phyloP scores from a whole-genome alignment of 2,888 invertebrate genomes.

The Rhopalosiphum nymphaeae region DNA sequence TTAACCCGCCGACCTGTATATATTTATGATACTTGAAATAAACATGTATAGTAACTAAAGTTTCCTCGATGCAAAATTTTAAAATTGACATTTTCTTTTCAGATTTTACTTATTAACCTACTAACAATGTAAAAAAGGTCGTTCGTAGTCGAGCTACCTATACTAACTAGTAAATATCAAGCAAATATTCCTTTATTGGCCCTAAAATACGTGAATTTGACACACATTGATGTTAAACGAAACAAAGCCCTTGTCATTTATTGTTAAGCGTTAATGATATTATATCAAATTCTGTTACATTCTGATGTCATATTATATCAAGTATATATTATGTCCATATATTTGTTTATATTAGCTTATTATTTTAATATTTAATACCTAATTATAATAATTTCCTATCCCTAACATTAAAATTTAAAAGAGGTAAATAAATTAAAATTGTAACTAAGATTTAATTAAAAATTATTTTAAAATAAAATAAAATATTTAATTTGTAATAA shows the following conservation, averaged over 20 bases:
- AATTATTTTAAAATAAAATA: no score
- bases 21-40: background rate
- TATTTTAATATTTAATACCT: no score
- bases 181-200: background rate
- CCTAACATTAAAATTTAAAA: no score
- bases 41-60: background rate
- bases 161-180: background rate
- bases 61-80: background rate
- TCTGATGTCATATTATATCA: no score
- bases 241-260: background rate
- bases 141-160: background rate
- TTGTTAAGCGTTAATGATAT: background rate
- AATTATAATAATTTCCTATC: no score
- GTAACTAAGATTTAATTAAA: no score
- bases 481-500: no score
- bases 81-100: background rate
- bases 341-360: no score
- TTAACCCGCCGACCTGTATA: background rate
- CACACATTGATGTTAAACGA: background rate
- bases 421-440: no score
- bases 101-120: background rate
- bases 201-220: background rate
- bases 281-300: background rate
- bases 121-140: background rate
- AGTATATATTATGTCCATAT: no score